Base-by-base conservation (phyloP, 2,797 vertebrate genomes). In the Chaenodraco wilsoni region DNA sequence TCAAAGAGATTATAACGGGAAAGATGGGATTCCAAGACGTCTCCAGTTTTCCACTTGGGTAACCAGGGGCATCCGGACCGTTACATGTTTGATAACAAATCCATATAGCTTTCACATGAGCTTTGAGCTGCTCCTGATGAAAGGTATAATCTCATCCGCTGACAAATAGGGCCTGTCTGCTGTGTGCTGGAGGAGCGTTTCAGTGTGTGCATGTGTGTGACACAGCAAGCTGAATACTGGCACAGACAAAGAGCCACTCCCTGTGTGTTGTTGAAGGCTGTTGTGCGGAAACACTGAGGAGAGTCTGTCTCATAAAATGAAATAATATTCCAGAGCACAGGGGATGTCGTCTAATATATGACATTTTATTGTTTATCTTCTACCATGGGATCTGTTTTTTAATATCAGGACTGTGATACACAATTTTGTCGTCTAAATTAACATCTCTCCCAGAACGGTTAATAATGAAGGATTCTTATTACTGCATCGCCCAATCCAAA, bases 181-280 rank as follows among this genome's bases (percentile, higher is more conserved):
- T 57, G 72, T 85, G 76, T 80, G 81, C 56, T 50, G 4, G 59
- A 80, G 72, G 58, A 80, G 78, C 12, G 2, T 54, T 69, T 74
- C 33, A 4, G 44, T 59, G 63, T 31, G 65, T 58, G 74, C 17
- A n/a, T 78, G 66, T 69, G 65, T 61, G 51, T 54, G 54, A 40
- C 33, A 49, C 74, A 62, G 46, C 21, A 4, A 33, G 69, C 63
- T 70, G 63, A 69, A 49, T 37, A 72, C 68, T 73, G 78, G 23
- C 72, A 72, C 83, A 89, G 69, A 88, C 87, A 89, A 87, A 89
- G 87, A 85, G 85, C 88, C 86, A 71, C 84, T 89, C 86, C 89
- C 82, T 83, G 4, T 79, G 75, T 56, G 68, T 65, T 50, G 69
- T 74, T 74, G 60, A 66, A 64, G 55, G 65, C 73, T 79, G 57